Evolutionary conservation across 2,797 vertebrate genomes (phyloP).

Genomic region (Pyrocephalus nanus): DNA sequence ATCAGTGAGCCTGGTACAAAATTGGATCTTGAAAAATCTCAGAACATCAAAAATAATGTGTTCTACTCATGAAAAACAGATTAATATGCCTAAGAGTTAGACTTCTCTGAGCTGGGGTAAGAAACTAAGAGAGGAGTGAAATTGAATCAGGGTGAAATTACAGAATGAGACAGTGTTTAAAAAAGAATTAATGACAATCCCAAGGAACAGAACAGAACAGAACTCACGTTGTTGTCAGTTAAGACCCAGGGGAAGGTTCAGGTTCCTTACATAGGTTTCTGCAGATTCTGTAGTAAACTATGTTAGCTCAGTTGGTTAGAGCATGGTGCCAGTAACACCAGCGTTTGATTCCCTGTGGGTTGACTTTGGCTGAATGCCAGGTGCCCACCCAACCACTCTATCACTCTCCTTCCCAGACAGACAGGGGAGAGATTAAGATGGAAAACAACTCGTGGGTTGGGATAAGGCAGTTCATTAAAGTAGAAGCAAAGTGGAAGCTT

Average conservation of each 20-base stretch:
- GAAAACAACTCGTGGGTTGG: too few relatives aligned
- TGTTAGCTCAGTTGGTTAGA: background rate
- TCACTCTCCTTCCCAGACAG: too few relatives aligned
- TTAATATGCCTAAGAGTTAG: background rate
- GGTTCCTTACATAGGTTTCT: background rate
- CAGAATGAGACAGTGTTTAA: background rate
- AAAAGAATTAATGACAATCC: background rate
- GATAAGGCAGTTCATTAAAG: too few relatives aligned
- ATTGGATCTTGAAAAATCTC: background rate
- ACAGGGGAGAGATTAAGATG: too few relatives aligned
- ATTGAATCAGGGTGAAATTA: background rate
- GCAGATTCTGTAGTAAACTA: background rate
- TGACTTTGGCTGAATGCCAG: too few relatives aligned
- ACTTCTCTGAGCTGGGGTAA: background rate
- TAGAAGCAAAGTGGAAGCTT: too few relatives aligned
- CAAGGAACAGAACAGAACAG: background rate
- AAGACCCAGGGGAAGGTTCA: background rate
- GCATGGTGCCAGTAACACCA: background rate
- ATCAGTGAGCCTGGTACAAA: background rate
- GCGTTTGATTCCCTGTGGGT: background rate
- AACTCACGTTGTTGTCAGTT: background rate
- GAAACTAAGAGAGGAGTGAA: background rate
- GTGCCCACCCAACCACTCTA: too few relatives aligned
- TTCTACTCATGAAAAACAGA: background rate
- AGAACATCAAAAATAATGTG: background rate